Conservation (phyloP, 2,797 vertebrate genomes). For the Gallinago stenura region DNA sequence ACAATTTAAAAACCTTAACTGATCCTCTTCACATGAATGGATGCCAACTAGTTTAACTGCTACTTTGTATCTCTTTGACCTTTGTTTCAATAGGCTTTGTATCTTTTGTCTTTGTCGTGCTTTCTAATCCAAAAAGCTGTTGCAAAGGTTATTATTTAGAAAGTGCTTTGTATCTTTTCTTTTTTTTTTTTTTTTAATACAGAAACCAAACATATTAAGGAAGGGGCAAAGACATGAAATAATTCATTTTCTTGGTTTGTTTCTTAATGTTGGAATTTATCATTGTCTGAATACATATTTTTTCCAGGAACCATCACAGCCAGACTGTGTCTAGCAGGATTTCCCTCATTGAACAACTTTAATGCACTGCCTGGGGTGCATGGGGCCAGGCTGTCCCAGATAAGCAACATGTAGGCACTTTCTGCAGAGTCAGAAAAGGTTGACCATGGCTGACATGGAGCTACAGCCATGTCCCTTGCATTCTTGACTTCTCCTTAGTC, state of each 20-base stretch:
- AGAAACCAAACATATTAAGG: background rate
- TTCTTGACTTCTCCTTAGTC: background rate
- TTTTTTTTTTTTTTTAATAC: background rate
- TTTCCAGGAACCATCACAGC: background rate
- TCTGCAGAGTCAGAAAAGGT: background rate
- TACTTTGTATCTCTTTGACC: background rate
- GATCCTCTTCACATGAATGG: background rate
- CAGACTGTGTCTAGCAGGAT: background rate
- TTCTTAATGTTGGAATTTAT: background rate
- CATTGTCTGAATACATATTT: background rate
- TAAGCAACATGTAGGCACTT: fast-evolving
- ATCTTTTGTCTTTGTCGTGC: background rate
- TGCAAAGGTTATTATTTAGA: background rate
- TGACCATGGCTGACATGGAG: fast-evolving
- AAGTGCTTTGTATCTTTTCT: background rate
- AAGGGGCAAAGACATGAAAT: background rate
- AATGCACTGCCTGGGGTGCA: background rate
- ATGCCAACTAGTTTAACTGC: background rate
- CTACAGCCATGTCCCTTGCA: background rate
- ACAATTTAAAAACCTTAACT: fast-evolving
- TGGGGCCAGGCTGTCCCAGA: background rate
- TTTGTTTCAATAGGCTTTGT: background rate
- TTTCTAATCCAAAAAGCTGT: background rate
- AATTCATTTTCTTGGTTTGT: background rate
- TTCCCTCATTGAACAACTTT: background rate